A percentile compares a stretch with the other conserved stretches of the same genome.
Conservation (phyloP, 2,797 vertebrate genomes). For the Lepilemur septentrionalis region DNA sequence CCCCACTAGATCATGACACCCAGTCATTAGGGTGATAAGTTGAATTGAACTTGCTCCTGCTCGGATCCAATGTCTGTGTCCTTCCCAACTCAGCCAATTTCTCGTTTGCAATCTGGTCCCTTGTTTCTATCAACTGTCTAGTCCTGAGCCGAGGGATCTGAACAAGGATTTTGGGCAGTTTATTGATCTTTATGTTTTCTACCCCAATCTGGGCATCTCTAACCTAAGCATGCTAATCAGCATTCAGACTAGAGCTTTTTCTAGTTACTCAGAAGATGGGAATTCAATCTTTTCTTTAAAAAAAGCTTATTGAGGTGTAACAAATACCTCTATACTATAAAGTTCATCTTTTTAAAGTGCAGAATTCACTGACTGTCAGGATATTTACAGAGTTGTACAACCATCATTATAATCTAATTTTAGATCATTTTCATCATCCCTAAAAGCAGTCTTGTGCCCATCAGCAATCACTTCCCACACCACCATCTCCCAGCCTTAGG, state of each 20-base stretch:
- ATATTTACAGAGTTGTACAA: background rate
- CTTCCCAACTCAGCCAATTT: background rate
- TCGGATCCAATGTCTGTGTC: background rate
- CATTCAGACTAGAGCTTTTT: background rate
- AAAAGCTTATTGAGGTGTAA: background rate
- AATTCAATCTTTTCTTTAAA: background rate
- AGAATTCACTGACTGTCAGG: background rate
- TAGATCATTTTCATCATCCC: background rate
- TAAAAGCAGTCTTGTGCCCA: background rate
- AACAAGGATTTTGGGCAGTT: background rate
- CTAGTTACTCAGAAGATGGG: background rate
- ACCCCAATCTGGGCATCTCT: background rate
- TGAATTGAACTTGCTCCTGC: background rate
- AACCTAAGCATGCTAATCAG: background rate
- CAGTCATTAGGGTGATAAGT: background rate
- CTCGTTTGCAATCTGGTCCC: background rate
- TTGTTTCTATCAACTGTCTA: background rate
- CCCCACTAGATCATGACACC: rapidly evolving
- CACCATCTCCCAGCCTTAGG: background rate
- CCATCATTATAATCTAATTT: constrained; percentile 28
- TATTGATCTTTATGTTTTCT: background rate
- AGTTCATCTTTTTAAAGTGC: background rate
- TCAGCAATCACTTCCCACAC: background rate
- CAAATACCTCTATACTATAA: background rate
- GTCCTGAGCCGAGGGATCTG: background rate